Evolutionary conservation across 2,113 vertebrate genomes (phyloP), one percentile per base, ranked within the genome.

Genomic region (Salminus brasiliensis): DNA sequence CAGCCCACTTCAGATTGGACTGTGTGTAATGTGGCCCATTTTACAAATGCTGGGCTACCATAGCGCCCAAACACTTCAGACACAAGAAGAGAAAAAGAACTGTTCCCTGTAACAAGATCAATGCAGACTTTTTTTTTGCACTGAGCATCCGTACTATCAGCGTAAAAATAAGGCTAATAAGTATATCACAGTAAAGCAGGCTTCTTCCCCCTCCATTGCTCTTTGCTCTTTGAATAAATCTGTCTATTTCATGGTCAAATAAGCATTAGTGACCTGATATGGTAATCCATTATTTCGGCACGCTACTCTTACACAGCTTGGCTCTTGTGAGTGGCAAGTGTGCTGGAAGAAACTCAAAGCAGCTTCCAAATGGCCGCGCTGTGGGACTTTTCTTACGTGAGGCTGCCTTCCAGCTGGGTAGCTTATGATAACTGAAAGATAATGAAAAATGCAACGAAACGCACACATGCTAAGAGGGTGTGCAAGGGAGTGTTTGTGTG

Each of bases 401-500:
- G 47, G 71, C 83, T 47, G 84, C 81, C 83, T 86, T 88, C 81
- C 89, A 90, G 87, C 85, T 89, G 87, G 85, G 85, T 89, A 87
- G 87, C 82, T 89, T 86, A 85, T 84, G 82, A 87, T 88, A 88
- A 87, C 85, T 88, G 89, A 90, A 90, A 87, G 86, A 88, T 87
- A 87, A 91, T 89, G 82, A 91, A 90, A 90, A 87, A 90, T 90
- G 83, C 80, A 83, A 74, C 68, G 57, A 85, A 83, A 88, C 81
- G 78, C 77, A 57, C 76, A 75, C 76, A 74, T 25, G 52, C 68
- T 80, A 74, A 81, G 53, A 41, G 74, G 65, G 45, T 78, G 60
- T 71, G 32, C 43, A 39, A 32, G 34, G 6, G 13, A 5, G 47
- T 52, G 18, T 52, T 12, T 15, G 49, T 69, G 75, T 45, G 69